phyloP scores from a whole-genome alignment of 2,797 vertebrate genomes.

The Triplophysa yarkandensis region DNA sequence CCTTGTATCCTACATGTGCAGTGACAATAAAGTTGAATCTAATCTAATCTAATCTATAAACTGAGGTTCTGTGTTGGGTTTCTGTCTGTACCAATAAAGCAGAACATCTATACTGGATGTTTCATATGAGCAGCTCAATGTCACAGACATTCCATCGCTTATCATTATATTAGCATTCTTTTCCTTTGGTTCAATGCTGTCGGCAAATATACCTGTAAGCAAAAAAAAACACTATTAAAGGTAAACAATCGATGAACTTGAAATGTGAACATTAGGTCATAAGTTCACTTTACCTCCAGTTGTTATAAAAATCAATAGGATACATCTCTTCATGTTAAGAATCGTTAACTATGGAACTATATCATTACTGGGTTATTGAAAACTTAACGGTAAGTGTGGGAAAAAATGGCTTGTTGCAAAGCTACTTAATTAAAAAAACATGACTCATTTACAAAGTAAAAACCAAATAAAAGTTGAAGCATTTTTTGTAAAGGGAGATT shows the following conservation, averaged over 20 bases:
- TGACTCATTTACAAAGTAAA: not conserved
- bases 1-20: too few species aligned
- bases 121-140: not conserved
- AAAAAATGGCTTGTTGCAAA: slow-evolving; percentile 1
- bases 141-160: not conserved
- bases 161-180: not conserved
- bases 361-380: not conserved
- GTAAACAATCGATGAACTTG: not conserved
- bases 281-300: not conserved
- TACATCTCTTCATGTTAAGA: slow-evolving; percentile 11
- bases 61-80: slow-evolving; percentile 8
- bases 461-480: not conserved
- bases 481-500: too few species aligned
- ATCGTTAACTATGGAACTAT: not conserved
- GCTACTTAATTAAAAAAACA: not conserved
- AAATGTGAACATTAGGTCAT: not conserved
- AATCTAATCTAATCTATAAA: too few species aligned
- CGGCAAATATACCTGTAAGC: not conserved
- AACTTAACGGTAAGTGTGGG: not conserved
- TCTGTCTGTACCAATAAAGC: not conserved
- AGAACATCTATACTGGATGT: too few species aligned
- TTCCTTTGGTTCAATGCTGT: not conserved
- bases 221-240: not conserved
- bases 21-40: too few species aligned
- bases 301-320: slow-evolving; percentile 17